Evolutionary conservation across 2,113 vertebrate species (phyloP).

Genomic region (Psophia crepitans): DNA sequence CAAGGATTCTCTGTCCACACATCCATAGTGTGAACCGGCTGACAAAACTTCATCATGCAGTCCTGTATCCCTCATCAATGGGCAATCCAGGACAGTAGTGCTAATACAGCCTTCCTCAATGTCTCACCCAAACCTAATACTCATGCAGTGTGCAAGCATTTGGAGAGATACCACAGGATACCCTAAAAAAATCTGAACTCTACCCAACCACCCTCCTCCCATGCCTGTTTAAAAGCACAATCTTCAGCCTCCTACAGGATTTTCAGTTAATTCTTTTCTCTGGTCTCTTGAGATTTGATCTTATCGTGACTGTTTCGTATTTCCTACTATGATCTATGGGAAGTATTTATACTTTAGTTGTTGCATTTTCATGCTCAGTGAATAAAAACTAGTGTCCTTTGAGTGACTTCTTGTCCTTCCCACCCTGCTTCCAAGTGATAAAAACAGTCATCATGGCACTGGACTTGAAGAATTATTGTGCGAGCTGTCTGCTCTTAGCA

Average conservation of each 20-base stretch:
- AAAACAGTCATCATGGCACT: background rate
- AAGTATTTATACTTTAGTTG: background rate
- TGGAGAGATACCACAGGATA: background rate
- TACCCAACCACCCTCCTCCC: rapidly evolving
- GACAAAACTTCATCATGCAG: background rate
- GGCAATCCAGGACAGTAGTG: background rate
- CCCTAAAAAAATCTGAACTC: background rate
- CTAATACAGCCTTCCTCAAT: background rate
- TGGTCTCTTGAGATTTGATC: background rate
- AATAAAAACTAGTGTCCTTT: background rate
- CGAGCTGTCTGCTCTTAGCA: background rate
- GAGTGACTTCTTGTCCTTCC: background rate
- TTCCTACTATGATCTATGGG: background rate
- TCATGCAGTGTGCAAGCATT: background rate
- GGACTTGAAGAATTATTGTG: background rate
- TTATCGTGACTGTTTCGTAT: background rate
- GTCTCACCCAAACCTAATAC: background rate
- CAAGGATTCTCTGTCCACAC: background rate
- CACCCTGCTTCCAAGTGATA: background rate
- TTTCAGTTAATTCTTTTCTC: background rate
- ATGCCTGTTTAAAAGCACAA: background rate
- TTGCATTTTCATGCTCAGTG: background rate
- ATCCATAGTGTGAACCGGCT: background rate
- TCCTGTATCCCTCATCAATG: background rate
- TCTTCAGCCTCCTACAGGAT: background rate